phyloP scores from a whole-genome alignment of 1,140 invertebrate genomes.

The Trinorchestia longiramus region DNA sequence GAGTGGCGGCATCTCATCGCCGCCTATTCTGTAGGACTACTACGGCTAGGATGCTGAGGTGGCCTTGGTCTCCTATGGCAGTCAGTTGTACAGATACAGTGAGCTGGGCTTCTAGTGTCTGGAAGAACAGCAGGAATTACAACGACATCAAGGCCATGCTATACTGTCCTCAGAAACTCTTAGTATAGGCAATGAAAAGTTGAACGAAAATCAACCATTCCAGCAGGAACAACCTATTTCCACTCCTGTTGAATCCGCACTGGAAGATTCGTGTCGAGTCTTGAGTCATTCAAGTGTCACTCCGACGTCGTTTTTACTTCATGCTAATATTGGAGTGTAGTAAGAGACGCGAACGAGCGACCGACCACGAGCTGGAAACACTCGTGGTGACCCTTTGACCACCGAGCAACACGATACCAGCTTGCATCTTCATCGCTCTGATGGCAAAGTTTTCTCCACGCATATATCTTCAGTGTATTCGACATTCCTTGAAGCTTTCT shows the following conservation, averaged over 20 bases:
- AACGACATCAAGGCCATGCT: background rate
- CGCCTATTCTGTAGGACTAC: background rate
- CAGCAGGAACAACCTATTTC: background rate
- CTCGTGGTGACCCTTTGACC: background rate
- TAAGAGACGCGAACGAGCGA: background rate
- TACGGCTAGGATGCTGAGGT: background rate
- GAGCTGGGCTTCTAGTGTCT: background rate
- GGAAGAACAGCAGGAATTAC: background rate
- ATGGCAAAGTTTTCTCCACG: background rate
- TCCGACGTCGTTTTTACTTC: background rate
- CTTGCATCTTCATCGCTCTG: background rate
- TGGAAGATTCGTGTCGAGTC: background rate
- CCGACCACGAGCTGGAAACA: background rate
- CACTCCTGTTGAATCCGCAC: background rate
- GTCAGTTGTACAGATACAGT: background rate
- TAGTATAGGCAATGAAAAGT: background rate
- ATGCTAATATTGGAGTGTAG: background rate
- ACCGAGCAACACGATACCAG: background rate
- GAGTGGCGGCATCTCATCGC: background rate
- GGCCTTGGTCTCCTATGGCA: background rate
- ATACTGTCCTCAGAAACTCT: background rate
- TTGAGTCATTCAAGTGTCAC: background rate
- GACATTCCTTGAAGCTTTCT: conserved; percentile 4
- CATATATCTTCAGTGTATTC: background rate
- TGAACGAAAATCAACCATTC: background rate